These are phyloP conservation scores for Chlorops oryzae DNA, from an alignment of 1,140 invertebrate genomes.

Conservation along the genomic window DNA sequence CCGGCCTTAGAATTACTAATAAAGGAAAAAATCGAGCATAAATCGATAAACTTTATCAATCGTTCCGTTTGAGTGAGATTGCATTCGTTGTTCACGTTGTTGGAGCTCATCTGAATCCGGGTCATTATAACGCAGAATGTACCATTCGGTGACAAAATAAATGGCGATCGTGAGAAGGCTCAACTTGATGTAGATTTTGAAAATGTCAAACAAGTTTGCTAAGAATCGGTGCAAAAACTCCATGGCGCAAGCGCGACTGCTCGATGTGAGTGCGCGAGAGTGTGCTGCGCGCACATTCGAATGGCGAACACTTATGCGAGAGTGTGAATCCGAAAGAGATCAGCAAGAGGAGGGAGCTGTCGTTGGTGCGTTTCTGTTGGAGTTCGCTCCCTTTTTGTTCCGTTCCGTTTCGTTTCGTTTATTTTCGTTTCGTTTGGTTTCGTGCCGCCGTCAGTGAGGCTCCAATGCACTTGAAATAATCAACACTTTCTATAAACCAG, in stretches of 20 bases:
- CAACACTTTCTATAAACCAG: too few species aligned
- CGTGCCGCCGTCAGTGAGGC: too few species aligned
- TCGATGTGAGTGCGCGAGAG: too few species aligned
- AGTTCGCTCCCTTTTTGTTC: too few species aligned
- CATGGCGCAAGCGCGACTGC: conserved; percentile 17
- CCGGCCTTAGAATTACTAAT: neutral
- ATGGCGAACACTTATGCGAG: too few species aligned
- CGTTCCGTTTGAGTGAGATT: conserved; percentile 28
- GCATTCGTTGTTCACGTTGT: conserved; percentile 6
- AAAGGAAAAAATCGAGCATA: conserved; percentile 38
- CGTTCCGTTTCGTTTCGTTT: too few species aligned
- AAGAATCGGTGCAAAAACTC: conserved; percentile 26
- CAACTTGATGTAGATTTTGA: conserved; percentile 40
- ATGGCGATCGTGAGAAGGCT: conserved; percentile 30
- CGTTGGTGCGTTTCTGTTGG: too few species aligned
- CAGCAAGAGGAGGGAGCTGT: too few species aligned
- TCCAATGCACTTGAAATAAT: too few species aligned
- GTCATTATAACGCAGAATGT: conserved; percentile 33
- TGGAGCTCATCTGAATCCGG: neutral
- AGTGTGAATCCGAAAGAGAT: too few species aligned
- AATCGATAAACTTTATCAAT: conserved; percentile 31
- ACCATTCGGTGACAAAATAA: conserved; percentile 40
- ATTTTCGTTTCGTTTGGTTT: too few species aligned
- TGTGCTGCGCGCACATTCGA: too few species aligned
- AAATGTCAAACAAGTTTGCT: conserved; percentile 29